Base-by-base conservation (phyloP, 2,113 vertebrate species). In the Leptobrachium leishanense region DNA sequence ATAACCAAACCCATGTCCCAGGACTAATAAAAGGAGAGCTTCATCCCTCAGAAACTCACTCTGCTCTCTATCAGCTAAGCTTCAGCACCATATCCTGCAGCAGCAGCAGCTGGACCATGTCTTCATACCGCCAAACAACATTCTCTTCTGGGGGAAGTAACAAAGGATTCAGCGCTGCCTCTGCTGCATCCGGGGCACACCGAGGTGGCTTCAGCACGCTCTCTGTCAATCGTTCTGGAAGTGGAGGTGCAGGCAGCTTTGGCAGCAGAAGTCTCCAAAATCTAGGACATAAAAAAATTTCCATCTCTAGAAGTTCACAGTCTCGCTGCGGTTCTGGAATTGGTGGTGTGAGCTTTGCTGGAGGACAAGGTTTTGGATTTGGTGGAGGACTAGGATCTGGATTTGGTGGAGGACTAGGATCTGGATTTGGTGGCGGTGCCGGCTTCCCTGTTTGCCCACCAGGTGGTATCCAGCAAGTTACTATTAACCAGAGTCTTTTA, bases 241-340 rank as follows among this genome's bases (percentile, higher is more conserved):
- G 84, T 46, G 86, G 79, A 84, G 82, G 84, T 68, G 82, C 78
- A 0, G 82, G 85, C 55, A 71, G 76, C 3, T 89, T 86, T 1
- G 84, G 88, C 50, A 90, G 85, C 59, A 91, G 90, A 55, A 92
- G 86, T 59, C 87, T 88, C 20, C 87, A 88, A 9, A 84, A n/a
- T 42, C 78, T 87, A 2, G 83, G 44, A 9, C 84, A 43, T 79
- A 87, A 79, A 43, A 89, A 84, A 82, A 87, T 86, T 77, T 88
- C 88, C 3, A 1, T 81, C n/a, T 31, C 20, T 31, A 31, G 20
- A 31, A 81, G 83, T 0, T 5, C 83, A 15, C 82, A 84, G 4
- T 85, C 82, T 8, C 42, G 42, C 3, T 74, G 84, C 12, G 65
- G 67, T 15, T 8, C 6, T 71, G 77, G 74, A 68, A 6, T 77